phyloP scores from a whole-genome alignment of 2,888 invertebrate genomes.

The Cephus pulcher region DNA sequence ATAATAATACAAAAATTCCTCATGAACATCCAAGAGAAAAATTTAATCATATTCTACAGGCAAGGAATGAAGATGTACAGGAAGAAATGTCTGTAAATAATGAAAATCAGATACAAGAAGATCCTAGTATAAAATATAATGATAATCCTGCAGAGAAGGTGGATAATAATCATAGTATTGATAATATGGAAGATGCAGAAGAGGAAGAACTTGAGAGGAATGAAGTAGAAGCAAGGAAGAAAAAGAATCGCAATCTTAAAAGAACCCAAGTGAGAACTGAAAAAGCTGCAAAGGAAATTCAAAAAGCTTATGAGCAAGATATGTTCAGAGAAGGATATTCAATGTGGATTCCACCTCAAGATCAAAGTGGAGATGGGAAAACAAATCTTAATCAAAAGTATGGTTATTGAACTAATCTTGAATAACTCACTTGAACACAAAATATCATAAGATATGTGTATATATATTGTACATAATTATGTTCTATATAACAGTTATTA shows the following conservation, averaged over 20 bases:
- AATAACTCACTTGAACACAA: not conserved
- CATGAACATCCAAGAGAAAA: not conserved
- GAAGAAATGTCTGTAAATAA: not conserved
- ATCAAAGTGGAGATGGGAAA: slow-evolving; percentile 82
- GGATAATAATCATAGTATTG: not conserved
- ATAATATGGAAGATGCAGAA: slow-evolving; percentile 10
- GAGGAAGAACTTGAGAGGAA: slow-evolving; percentile 23
- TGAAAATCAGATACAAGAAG: slow-evolving; percentile 5
- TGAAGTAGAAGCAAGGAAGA: slow-evolving; percentile 32
- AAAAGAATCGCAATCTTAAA: slow-evolving; percentile 23
- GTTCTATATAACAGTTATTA: not conserved
- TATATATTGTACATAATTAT: not conserved
- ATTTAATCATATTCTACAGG: not conserved
- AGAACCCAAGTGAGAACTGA: slow-evolving; percentile 18
- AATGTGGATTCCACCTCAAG: slow-evolving; percentile 82
- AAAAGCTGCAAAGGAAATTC: slow-evolving; percentile 56
- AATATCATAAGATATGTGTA: not conserved
- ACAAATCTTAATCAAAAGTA: slow-evolving; percentile 82
- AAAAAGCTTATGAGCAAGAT: slow-evolving; percentile 63
- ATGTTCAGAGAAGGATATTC: slow-evolving; percentile 73
- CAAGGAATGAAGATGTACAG: not conserved
- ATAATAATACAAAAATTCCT: slow-evolving; percentile 33
- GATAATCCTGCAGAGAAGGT: slow-evolving; percentile 11
- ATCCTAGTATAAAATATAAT: not conserved
- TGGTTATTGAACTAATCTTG: slow-evolving; percentile 73